Conservation (phyloP, 2,797 vertebrate species). For the Mormyrops attenuatus region DNA sequence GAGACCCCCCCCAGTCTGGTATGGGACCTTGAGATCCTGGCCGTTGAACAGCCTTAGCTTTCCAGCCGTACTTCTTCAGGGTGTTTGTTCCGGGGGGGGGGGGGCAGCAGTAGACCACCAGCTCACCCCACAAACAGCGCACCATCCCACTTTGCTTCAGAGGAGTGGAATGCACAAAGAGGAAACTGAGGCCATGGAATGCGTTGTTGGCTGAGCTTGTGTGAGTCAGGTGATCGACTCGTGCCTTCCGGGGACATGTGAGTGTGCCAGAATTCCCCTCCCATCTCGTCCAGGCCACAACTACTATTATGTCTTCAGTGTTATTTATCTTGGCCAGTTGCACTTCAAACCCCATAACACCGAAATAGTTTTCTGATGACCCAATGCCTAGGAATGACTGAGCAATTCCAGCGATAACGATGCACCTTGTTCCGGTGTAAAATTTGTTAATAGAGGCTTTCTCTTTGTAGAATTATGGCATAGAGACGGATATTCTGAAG, state of each 20-base stretch:
- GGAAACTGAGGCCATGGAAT: slow-evolving; percentile 48
- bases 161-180: slow-evolving; percentile 41
- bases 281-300: background rate
- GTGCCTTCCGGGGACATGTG: slow-evolving; percentile 13
- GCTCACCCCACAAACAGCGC: background rate
- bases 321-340: background rate
- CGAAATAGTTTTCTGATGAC: background rate
- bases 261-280: slow-evolving; percentile 24
- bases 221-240: slow-evolving; percentile 44
- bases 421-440: background rate
- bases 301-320: background rate
- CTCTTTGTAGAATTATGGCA: slow-evolving; percentile 81
- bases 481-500: slow-evolving; percentile 94
- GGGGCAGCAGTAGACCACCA: background rate
- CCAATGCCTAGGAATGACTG: background rate
- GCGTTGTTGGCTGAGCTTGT: slow-evolving; percentile 43
- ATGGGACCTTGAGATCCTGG: background rate
- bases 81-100: background rate
- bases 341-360: background rate
- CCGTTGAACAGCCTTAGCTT: background rate
- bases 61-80: background rate
- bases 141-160: background rate
- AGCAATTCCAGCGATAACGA: background rate
- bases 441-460: background rate
- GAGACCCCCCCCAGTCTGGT: background rate